Percentiles rank a stretch among this genome's conserved stretches.
phyloP scores from a whole-genome alignment of 1,140 invertebrate genomes.

The Laupala kohalensis region DNA sequence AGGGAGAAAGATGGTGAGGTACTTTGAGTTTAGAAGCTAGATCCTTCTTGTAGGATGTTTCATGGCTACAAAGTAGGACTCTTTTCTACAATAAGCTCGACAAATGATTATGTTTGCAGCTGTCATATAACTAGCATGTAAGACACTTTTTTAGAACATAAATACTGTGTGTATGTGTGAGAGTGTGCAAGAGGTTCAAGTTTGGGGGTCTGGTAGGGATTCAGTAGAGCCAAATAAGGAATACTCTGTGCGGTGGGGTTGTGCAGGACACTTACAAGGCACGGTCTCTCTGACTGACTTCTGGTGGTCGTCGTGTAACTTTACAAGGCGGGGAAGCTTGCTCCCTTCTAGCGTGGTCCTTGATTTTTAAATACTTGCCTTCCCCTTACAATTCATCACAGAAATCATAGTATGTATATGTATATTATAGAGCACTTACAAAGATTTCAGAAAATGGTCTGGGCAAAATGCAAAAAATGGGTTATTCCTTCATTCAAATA shows the following conservation, averaged over 20 bases:
- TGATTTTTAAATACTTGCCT: background rate
- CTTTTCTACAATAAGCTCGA: background rate
- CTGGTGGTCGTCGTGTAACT: background rate
- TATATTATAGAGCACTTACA: background rate
- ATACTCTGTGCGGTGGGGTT: background rate
- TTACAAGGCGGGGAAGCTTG: slow-evolving; percentile 5
- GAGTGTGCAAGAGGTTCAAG: background rate
- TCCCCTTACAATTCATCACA: slow-evolving; percentile 9
- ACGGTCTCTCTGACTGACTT: slow-evolving; percentile 6
- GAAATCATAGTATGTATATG: slow-evolving; percentile 8
- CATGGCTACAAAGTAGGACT: background rate
- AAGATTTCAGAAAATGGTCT: background rate
- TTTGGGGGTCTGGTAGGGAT: background rate
- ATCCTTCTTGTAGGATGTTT: background rate
- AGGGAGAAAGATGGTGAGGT: background rate
- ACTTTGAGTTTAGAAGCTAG: background rate
- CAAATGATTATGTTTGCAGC: background rate
- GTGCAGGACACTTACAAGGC: slow-evolving; percentile 6
- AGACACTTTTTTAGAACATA: background rate
- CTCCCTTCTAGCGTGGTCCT: slow-evolving; percentile 1
- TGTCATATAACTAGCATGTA: background rate
- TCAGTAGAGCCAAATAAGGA: background rate
- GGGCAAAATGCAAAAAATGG: background rate
- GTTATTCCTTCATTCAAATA: background rate
- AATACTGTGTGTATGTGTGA: no score